Base-by-base conservation (phyloP, 1,140 invertebrate species). In the Solenopsis invicta region DNA sequence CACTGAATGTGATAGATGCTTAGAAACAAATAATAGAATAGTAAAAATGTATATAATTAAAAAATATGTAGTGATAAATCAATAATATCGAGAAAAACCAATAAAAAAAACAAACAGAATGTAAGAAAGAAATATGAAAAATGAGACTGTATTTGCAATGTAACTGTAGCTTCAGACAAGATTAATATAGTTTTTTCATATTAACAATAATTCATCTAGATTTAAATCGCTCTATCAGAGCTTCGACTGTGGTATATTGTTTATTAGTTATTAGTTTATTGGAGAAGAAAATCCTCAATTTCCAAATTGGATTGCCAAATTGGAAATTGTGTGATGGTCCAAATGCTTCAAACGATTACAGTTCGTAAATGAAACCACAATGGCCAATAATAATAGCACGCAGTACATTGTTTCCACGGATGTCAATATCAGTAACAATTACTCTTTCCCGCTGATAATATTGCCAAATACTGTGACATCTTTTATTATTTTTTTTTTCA, bases 321-420 rank as follows among this genome's bases (percentile, higher is more conserved):
- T 61, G 37, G 3, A 48, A 64, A 77, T 34, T 66, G 29, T 29
- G 29, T 29, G 5, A 62, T 62, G 29, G 24, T 50, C 41, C 45
- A 78, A 78, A 78, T 66, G 41, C 21, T 78, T 2, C 61, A 37
- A 13, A n/a, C 45, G 29, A 78, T 77, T 61, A 64, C 12, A 37
- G 9, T n/a, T 56, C 52, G 52, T 66, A 76, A 64, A 77, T 64
- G 59, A 64, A 77, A 77, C 16, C 41, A 64, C 29, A 64, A 48
- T 64, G 18, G 18, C 41, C 59, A 77, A n/a, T 48, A 62, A 75
- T 59, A 75, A 61, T 76, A 76, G 6, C 1, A 21, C 4, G 24
- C 18, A 48, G n/a, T 56, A 8, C n/a, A 6, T 3, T 41, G 45
- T 77, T 48, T 64, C 12, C 24, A 13, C 5, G 10, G 1, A 48